Evolutionary conservation across 2,113 vertebrate genomes (phyloP), one percentile per base, ranked within the genome.

Genomic region (Cavia porcellus): DNA sequence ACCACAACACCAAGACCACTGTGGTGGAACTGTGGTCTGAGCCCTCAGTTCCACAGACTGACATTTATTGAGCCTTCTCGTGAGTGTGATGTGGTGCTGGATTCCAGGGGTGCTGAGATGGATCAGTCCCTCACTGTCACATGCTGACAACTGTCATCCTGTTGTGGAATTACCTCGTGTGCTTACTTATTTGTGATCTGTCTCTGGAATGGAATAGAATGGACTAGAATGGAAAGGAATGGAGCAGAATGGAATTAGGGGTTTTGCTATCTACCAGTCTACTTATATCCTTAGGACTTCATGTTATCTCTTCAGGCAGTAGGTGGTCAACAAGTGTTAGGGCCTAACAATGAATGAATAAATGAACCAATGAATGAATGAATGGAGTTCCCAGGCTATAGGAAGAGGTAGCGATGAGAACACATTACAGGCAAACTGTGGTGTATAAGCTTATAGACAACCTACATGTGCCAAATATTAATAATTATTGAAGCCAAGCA

Each of bases 81-180:
- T 25, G 42, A 2, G 0, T n/a, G 22, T 7, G 42, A n/a, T 0
- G 0, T 3, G 62, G 59, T 24, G 8, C 28, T 22, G 1, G 22
- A 3, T 5, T 13, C 45, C 61, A 38, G 24, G 30, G 30, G 13
- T 8, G 22, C n/a, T 1, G n/a, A 70, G 38, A n/a, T 1, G 1
- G 11, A 4, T 1, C 7, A 6, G 55, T 32, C 6, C 0, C 47
- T 38, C 11, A 5, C 70, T 32, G 0, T 87, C 28, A 7, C 20
- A 19, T 12, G 2, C 61, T 2, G n/a, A 52, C 22, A 47, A 25
- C 80, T 45, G 22, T 86, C 17, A 0, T 64, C 85, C 35, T 25
- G 3, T 0, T 59, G 45, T 38, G 68, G 35, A 7, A 15, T 55
- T 5, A 35, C 17, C n/a, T 86, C 32, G 2, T 22, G 14, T 13